Percentiles rank a stretch among this genome's conserved stretches.
These are phyloP conservation scores for Periparus ater DNA, from an alignment of 2,797 vertebrate genomes.

Conservation along the genomic window DNA sequence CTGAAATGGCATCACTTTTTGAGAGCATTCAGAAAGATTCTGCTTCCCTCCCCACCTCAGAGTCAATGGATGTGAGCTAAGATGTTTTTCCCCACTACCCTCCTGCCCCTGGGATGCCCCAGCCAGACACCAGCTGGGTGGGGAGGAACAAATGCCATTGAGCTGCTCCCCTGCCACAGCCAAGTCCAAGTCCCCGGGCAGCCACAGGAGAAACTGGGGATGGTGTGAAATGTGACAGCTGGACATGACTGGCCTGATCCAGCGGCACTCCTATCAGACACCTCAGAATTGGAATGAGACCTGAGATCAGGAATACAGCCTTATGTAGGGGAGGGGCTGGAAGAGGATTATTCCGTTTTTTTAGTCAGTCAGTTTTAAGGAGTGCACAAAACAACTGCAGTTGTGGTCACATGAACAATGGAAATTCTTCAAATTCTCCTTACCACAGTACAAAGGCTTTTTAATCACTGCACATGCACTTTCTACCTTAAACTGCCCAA, in stretches of 20 bases:
- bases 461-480: constrained; percentile 48
- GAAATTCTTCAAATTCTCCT: not conserved
- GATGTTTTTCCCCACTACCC: not conserved
- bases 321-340: accelerated
- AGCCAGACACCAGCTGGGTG: not conserved
- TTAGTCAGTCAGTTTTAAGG: not conserved
- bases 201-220: not conserved
- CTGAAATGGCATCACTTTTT: constrained; percentile 88
- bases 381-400: not conserved
- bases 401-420: not conserved
- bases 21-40: constrained; percentile 91
- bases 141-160: accelerated
- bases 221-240: not conserved
- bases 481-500: constrained; percentile 6
- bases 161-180: not conserved
- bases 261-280: accelerated
- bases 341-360: accelerated
- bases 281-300: accelerated
- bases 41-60: constrained; percentile 63
- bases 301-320: accelerated
- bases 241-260: not conserved
- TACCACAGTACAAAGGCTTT: not conserved
- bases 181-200: not conserved
- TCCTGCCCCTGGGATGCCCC: not conserved
- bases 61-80: constrained; percentile 90